Evolutionary conservation across 1,140 invertebrate species (phyloP).

Genomic region (Reticulitermes speratus): DNA sequence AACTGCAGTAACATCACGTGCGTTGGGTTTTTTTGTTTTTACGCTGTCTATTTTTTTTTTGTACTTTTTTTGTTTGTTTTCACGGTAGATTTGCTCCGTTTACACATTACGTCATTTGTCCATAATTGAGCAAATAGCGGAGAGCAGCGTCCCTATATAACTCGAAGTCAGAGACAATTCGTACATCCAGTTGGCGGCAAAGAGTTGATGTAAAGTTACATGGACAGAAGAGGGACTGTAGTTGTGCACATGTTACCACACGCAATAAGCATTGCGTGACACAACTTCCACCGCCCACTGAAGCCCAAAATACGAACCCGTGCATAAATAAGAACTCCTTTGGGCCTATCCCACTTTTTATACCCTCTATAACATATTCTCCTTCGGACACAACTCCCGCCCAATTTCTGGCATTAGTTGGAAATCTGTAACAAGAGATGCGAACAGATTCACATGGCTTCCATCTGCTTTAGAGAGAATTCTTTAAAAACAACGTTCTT

Average conservation of each 20-base stretch:
- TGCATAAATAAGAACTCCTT: not conserved
- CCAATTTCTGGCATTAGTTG: not conserved
- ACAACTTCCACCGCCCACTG: not conserved
- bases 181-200: not conserved
- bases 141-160: too few relatives aligned
- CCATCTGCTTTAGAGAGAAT: too few relatives aligned
- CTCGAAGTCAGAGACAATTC: not conserved
- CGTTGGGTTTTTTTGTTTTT: too few relatives aligned
- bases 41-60: too few relatives aligned
- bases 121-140: too few relatives aligned
- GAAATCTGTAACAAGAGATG: not conserved
- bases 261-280: not conserved
- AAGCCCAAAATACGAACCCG: not conserved
- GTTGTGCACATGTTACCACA: not conserved
- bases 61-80: too few relatives aligned
- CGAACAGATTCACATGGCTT: too few relatives aligned
- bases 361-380: not conserved
- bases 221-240: not conserved
- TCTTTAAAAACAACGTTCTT: too few relatives aligned
- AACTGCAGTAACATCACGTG: too few relatives aligned
- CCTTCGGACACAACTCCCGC: not conserved
- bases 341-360: not conserved
- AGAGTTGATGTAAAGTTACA: not conserved
- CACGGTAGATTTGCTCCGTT: too few relatives aligned
- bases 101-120: too few relatives aligned